Percentiles rank a stretch among this genome's conserved stretches.
Conservation (phyloP, 1,140 invertebrate genomes). For the Coenobita brevimanus region DNA sequence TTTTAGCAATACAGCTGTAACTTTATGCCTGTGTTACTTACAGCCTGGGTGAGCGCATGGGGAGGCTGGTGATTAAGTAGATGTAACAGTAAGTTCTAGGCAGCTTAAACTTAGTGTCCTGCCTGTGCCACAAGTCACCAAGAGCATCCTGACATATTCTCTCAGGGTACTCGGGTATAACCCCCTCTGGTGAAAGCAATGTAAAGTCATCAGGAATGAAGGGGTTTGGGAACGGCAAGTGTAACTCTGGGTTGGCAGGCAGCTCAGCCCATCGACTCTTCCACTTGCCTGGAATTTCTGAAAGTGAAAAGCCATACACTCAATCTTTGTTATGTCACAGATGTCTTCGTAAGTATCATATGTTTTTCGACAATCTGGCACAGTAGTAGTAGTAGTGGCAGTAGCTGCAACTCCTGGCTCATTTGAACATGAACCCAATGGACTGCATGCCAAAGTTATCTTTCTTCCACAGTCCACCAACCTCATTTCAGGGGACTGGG, state of each 20-base stretch:
- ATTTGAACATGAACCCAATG: too few relatives aligned
- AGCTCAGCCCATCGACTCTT: constrained; percentile 73
- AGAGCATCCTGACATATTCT: constrained; percentile 78
- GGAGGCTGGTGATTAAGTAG: constrained; percentile 81
- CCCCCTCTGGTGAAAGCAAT: constrained; percentile 75
- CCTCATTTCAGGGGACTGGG: too few relatives aligned
- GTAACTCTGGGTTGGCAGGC: constrained; percentile 71
- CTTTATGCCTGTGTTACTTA: constrained; percentile 17
- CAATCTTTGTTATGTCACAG: too few relatives aligned
- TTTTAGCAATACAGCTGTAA: too few relatives aligned
- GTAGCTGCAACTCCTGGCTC: too few relatives aligned
- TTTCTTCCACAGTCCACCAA: too few relatives aligned
- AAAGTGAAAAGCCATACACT: too few relatives aligned
- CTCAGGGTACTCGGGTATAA: constrained; percentile 76
- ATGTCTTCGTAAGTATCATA: too few relatives aligned
- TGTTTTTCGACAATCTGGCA: too few relatives aligned
- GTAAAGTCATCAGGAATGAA: constrained; percentile 89
- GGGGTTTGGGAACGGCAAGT: constrained; percentile 84
- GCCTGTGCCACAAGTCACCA: constrained; percentile 59
- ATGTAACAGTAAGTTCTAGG: constrained; percentile 69
- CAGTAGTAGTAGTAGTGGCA: too few relatives aligned
- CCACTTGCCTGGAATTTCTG: constrained; percentile 72
- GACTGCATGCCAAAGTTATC: too few relatives aligned
- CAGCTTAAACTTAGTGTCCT: constrained; percentile 45
- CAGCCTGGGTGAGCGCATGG: constrained; percentile 86